Percentiles rank a stretch among this genome's conserved stretches.
Conservation (phyloP, 2,888 invertebrate species). For the Balanococcus diminutus region DNA sequence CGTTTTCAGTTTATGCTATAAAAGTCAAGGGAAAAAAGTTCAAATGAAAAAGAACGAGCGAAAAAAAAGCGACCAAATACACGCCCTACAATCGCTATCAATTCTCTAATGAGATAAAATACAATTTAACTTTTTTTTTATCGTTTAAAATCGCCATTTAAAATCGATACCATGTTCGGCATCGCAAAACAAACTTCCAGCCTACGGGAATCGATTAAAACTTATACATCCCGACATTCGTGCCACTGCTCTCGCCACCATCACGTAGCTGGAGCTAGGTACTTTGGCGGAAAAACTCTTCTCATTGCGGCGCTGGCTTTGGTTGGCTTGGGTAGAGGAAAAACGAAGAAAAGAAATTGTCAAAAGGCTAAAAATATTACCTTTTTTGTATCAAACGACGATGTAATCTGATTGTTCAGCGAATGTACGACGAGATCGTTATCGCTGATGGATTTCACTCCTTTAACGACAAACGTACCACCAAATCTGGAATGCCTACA, state of each 20-base stretch:
- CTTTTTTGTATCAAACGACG: conserved; percentile 81
- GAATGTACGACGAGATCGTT: conserved; percentile 89
- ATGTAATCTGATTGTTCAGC: conserved; percentile 74
- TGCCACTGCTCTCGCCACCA: not conserved
- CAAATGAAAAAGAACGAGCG: not conserved
- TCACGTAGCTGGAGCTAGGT: no score
- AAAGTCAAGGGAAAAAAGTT: conserved; percentile 26
- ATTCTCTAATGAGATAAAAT: conserved; percentile 32
- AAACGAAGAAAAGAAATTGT: not conserved
- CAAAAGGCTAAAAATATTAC: conserved; percentile 59
- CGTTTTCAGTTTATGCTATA: conserved; percentile 68
- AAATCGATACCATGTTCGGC: not conserved
- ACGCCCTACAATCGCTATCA: not conserved
- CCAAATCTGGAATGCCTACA: conserved; percentile 89
- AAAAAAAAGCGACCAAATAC: conserved; percentile 9
- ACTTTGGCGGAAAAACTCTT: no score
- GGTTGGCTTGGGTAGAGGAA: no score
- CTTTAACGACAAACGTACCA: conserved; percentile 89
- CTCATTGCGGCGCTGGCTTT: no score
- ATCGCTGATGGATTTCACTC: conserved; percentile 90
- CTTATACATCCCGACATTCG: not conserved
- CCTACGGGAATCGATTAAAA: conserved; percentile 33
- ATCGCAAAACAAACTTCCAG: not conserved
- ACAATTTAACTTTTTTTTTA: conserved; percentile 38
- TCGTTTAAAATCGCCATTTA: conserved; percentile 29